Percentiles rank a stretch among this genome's conserved stretches.
These are phyloP conservation scores for Cerastoderma edule DNA, from an alignment of 2,888 invertebrate species.

Conservation along the genomic window DNA sequence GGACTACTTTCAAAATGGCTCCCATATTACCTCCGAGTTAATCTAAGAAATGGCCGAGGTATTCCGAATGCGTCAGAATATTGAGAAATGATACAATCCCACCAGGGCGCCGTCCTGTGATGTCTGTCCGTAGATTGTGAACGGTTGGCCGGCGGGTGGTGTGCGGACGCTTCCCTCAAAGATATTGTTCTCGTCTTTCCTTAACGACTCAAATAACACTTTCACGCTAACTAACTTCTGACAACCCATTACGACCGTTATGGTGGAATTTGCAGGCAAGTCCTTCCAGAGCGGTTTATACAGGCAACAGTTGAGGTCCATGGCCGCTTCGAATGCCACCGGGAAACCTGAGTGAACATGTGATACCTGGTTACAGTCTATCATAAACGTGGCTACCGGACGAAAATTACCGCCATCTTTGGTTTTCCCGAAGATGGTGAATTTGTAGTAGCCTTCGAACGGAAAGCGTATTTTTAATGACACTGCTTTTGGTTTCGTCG, in stretches of 20 bases:
- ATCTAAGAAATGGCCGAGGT: no score
- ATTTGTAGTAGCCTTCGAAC: constrained; percentile 61
- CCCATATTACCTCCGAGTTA: no score
- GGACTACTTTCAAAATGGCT: no score
- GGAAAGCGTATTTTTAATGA: constrained; percentile 61
- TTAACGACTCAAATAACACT: constrained; percentile 36
- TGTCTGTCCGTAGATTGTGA: constrained; percentile 56
- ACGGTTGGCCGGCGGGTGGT: constrained; percentile 55
- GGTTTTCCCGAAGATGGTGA: constrained; percentile 57
- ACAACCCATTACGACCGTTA: constrained; percentile 47
- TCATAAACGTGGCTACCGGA: constrained; percentile 57
- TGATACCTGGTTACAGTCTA: constrained; percentile 52
- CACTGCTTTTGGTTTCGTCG: constrained; percentile 49
- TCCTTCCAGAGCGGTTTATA: constrained; percentile 60
- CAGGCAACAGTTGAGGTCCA: constrained; percentile 50
- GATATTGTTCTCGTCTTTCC: constrained; percentile 45
- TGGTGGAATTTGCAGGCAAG: constrained; percentile 53
- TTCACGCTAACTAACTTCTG: constrained; percentile 37
- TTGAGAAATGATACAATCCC: constrained; percentile 55
- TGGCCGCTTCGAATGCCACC: constrained; percentile 54
- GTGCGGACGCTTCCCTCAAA: constrained; percentile 57
- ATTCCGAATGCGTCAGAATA: constrained; percentile 50
- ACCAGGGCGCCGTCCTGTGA: constrained; percentile 32
- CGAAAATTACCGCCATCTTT: constrained; percentile 49
- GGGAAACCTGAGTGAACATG: constrained; percentile 62